Evolutionary conservation across 2,113 vertebrate species (phyloP).

Genomic region (Procapra przewalskii): DNA sequence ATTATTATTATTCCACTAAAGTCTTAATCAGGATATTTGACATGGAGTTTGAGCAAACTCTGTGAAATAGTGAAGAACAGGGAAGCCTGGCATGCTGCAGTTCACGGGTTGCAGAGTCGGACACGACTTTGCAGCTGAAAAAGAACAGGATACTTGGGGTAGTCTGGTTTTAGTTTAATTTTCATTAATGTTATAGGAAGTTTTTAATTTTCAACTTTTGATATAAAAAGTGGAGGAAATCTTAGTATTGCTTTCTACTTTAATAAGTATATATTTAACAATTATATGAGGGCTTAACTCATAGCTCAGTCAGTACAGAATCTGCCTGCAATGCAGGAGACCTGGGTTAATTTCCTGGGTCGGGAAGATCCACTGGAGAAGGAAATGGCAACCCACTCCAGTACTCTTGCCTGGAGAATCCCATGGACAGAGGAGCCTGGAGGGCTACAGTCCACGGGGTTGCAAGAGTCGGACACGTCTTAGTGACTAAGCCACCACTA

Average conservation of each 20-base stretch:
- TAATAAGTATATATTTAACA: not conserved
- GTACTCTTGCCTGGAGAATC: not conserved
- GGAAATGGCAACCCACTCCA: not conserved
- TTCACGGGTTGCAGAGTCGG: rapidly evolving
- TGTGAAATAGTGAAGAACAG: not conserved
- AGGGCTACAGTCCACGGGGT: not conserved
- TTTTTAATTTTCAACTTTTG: not conserved
- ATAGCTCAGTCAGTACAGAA: not conserved
- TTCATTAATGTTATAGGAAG: not conserved
- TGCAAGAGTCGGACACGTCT: not conserved
- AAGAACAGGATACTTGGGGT: not conserved
- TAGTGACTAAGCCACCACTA: not conserved
- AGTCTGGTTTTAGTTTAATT: conserved; percentile 36
- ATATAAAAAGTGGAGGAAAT: not conserved
- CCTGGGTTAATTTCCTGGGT: not conserved
- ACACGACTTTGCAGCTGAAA: not conserved
- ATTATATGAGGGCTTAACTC: not conserved
- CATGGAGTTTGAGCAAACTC: not conserved
- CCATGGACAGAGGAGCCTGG: not conserved
- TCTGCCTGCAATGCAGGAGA: not conserved
- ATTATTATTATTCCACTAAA: not conserved
- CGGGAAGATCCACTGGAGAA: not conserved
- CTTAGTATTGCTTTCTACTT: not conserved
- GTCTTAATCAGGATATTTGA: not conserved
- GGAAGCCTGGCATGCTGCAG: not conserved